Percentiles rank a stretch among this genome's conserved stretches.
Evolutionary conservation across 64 coral and sea anemone species (phyloP).

Genomic region (Exaiptasia diaphana): DNA sequence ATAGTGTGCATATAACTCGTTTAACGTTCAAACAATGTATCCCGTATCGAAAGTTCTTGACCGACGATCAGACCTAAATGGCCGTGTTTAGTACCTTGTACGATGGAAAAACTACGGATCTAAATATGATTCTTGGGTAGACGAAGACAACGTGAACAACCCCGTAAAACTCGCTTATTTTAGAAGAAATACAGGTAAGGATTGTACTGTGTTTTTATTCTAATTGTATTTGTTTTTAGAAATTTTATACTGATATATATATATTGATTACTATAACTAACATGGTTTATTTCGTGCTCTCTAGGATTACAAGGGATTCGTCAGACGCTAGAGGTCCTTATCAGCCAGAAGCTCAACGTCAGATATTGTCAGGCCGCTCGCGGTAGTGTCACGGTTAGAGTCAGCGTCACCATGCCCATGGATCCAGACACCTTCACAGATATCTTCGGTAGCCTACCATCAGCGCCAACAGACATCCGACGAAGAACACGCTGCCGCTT

Average conservation of each 20-base stretch:
- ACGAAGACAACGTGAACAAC: neutral
- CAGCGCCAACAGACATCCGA: neutral
- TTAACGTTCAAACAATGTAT: neutral
- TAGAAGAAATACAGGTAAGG: neutral
- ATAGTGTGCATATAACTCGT: too few species aligned
- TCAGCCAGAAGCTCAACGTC: neutral
- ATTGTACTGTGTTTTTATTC: neutral
- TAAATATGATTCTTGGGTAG: constrained; percentile 35
- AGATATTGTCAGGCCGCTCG: neutral
- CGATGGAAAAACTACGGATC: constrained; percentile 8
- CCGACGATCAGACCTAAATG: neutral
- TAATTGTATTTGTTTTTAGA: too few species aligned
- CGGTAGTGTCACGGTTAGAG: neutral
- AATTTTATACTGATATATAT: too few species aligned
- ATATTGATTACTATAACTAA: too few species aligned
- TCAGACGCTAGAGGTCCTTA: neutral
- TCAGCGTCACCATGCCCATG: neutral
- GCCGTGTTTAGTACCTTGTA: constrained; percentile 18
- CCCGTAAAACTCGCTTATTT: neutral
- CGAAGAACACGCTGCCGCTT: constrained; percentile 30
- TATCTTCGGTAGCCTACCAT: constrained; percentile 18
- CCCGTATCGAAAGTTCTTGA: constrained; percentile 42
- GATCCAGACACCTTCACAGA: constrained; percentile 14
- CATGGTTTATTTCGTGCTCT: too few species aligned
- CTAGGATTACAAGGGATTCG: neutral